Evolutionary conservation across 2,888 invertebrate genomes (phyloP), one percentile per base, ranked within the genome.

Genomic region (Cartodere bifasciata): DNA sequence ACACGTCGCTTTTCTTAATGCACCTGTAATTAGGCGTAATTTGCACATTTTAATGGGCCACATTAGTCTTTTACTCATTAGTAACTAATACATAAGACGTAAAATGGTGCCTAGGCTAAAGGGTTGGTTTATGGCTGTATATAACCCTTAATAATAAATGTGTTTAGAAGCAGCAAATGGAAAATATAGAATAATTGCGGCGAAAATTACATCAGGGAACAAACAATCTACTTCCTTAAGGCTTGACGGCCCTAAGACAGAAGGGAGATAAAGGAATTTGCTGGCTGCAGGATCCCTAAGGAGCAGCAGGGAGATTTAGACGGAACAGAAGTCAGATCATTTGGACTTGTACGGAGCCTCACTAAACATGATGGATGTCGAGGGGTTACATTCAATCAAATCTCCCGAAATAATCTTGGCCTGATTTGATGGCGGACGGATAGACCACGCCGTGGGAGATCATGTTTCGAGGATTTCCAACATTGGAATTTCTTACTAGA

Each of bases 281-380:
- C 39, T 32, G 41, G 13, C 27, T n/a, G 20, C 7, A 20, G 20
- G 20, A 40, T 45, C 45, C 47, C 47, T 29, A 22, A 41, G 42
- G 45, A 41, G 27, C 41, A 42, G 40, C 40, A 31, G n/a, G 35
- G 42, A 46, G 48, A 49, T 49, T 48, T 48, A 45, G 48, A 44
- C 44, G 43, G 44, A 48, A 48, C 50, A 50, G 50, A 48, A 50
- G 48, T 50, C 50, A 50, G 48, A 49, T 49, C 48, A 49, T 48
- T 50, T 45, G 47, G 45, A 48, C 44, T 46, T 44, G 47, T 48
- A 45, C 47, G 45, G 48, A 42, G 45, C 44, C 46, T 46, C 45
- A 43, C 47, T 49, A 48, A 49, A 50, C 50, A 50, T 50, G 50
- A 50, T 49, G 48, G 50, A 50, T 50, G 50, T 41, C 47, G 43